Percentiles rank a stretch among this genome's conserved stretches.
These are phyloP conservation scores for Sebastes taczanowskii DNA, from an alignment of 2,797 vertebrate genomes.

Conservation along the genomic window DNA sequence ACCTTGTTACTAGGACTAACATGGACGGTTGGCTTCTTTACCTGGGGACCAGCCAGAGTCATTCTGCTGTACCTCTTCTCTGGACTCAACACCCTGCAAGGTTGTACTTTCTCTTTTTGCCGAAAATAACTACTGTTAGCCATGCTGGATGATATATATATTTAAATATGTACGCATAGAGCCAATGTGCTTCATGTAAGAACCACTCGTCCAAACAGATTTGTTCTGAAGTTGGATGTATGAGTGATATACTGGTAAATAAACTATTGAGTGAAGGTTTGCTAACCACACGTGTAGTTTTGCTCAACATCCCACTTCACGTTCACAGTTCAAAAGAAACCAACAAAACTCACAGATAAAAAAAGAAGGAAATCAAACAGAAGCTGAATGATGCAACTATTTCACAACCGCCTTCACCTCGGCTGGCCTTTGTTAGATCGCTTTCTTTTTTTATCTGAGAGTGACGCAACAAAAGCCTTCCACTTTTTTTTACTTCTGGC, in stretches of 20 bases:
- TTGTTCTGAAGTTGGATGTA: background rate
- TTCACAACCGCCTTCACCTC: slow-evolving; percentile 29
- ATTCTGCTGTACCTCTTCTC: slow-evolving; percentile 89
- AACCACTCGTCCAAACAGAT: background rate
- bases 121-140: background rate
- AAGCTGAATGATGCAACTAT: slow-evolving; percentile 47
- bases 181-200: background rate
- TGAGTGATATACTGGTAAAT: background rate
- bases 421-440: slow-evolving; percentile 6
- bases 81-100: slow-evolving; percentile 90
- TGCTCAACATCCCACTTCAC: slow-evolving; percentile 24
- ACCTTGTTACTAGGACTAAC: slow-evolving; percentile 90
- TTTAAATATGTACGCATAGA: background rate
- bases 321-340: slow-evolving; percentile 28
- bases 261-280: background rate
- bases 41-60: slow-evolving; percentile 83
- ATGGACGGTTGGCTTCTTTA: slow-evolving; percentile 88
- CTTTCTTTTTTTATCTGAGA: slow-evolving; percentile 16
- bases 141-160: background rate
- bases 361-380: slow-evolving; percentile 35
- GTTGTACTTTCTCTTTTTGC: slow-evolving; percentile 57
- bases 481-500: background rate
- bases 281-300: background rate
- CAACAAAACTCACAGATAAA: slow-evolving; percentile 4
- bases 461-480: slow-evolving; percentile 31